Evolutionary conservation across 1,140 invertebrate genomes (phyloP).

Genomic region (Diprion similis): DNA sequence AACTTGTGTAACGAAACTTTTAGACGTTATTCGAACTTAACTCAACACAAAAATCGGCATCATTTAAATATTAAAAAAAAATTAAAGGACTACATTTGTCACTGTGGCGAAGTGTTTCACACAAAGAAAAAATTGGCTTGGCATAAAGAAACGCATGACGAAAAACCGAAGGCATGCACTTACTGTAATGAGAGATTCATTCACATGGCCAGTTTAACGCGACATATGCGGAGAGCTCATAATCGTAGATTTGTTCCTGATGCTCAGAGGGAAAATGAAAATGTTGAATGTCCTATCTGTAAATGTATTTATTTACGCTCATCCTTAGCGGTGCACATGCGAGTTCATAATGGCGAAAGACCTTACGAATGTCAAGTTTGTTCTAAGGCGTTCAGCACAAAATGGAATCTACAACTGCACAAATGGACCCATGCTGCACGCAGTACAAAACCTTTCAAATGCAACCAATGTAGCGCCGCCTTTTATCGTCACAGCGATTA

Average conservation of each 20-base stretch:
- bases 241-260: slow-evolving; percentile 77
- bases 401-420: slow-evolving; percentile 88
- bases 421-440: slow-evolving; percentile 88
- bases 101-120: slow-evolving; percentile 82
- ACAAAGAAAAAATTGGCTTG: slow-evolving; percentile 82
- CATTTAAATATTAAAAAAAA: slow-evolving; percentile 73
- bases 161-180: slow-evolving; percentile 81
- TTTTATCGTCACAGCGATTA: slow-evolving; percentile 82
- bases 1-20: slow-evolving; percentile 84
- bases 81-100: slow-evolving; percentile 79
- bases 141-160: slow-evolving; percentile 86
- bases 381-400: slow-evolving; percentile 84
- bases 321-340: slow-evolving; percentile 82
- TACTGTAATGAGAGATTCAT: slow-evolving; percentile 86
- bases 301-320: slow-evolving; percentile 79
- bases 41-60: slow-evolving; percentile 80
- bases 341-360: slow-evolving; percentile 76
- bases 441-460: slow-evolving; percentile 85
- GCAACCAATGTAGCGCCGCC: slow-evolving; percentile 81
- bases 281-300: slow-evolving; percentile 81
- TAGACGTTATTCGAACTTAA: slow-evolving; percentile 82
- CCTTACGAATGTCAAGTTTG: slow-evolving; percentile 83
- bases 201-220: slow-evolving; percentile 79
- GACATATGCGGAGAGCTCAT: slow-evolving; percentile 83
- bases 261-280: slow-evolving; percentile 67